These are phyloP conservation scores for Oxygymnocypris stewartii DNA, from an alignment of 2,113 vertebrate species.

Conservation along the genomic window DNA sequence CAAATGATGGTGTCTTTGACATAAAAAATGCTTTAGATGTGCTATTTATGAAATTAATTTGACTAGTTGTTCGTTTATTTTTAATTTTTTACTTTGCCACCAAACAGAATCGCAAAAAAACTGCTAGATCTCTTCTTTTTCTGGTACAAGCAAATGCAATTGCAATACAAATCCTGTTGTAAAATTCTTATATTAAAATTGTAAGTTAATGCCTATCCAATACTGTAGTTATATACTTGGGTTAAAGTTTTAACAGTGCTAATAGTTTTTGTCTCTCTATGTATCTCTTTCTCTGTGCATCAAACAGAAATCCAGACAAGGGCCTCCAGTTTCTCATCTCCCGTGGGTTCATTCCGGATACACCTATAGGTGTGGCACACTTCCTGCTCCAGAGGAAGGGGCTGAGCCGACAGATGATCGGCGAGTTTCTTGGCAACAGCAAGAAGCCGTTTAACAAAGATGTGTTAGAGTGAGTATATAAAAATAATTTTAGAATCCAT, in stretches of 20 bases:
- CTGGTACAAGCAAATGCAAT: no score
- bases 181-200: not conserved
- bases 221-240: not conserved
- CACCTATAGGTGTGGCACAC: constrained; percentile 95
- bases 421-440: constrained; percentile 97
- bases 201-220: not conserved
- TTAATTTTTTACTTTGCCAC: no score
- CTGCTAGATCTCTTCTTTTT: no score
- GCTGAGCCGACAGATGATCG: constrained; percentile 98
- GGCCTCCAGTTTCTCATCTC: constrained; percentile 98
- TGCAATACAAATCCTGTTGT: not conserved
- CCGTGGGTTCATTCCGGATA: constrained; percentile 96
- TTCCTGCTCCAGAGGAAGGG: constrained; percentile 97
- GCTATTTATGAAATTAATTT: no score
- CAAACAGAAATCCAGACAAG: constrained; percentile 93
- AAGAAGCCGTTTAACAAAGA: constrained; percentile 99
- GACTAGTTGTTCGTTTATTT: no score
- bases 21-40: no score
- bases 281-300: constrained; percentile 21
- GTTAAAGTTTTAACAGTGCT: not conserved
- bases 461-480: constrained; percentile 90
- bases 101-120: no score
- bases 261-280: not conserved
- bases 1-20: no score
- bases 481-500: not conserved